Evolutionary conservation across 92 coral and sea anemone species (phyloP).

Genomic region (Palythoa caribaeorum): DNA sequence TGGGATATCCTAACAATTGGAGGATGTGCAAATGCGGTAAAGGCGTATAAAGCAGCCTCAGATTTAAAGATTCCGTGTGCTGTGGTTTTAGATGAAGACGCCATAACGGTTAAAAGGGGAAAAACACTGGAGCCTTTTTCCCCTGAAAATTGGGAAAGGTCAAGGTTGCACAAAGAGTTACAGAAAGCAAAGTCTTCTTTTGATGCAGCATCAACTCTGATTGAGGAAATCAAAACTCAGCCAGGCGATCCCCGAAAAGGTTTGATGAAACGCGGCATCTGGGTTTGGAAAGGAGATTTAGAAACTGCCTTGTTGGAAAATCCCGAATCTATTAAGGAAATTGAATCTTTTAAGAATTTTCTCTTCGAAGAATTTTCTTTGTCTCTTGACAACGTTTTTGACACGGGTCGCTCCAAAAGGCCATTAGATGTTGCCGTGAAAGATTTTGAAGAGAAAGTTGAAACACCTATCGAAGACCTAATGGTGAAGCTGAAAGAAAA

Average conservation of each 20-base stretch:
- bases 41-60: slow-evolving; percentile 41
- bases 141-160: neutral
- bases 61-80: slow-evolving; percentile 38
- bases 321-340: neutral
- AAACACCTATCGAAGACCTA: neutral
- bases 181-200: neutral
- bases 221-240: neutral
- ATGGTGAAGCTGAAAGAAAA: neutral
- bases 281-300: slow-evolving; percentile 37
- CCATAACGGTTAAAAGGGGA: neutral
- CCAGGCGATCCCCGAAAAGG: neutral
- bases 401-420: neutral
- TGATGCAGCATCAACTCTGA: neutral
- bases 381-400: neutral
- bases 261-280: slow-evolving; percentile 23
- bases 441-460: neutral
- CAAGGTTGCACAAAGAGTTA: neutral
- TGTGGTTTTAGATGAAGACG: slow-evolving; percentile 26
- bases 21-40: slow-evolving; percentile 41
- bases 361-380: neutral
- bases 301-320: slow-evolving; percentile 5
- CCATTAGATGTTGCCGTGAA: neutral
- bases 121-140: neutral
- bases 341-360: neutral
- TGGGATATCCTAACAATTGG: slow-evolving; percentile 45